Evolutionary conservation across 2,797 vertebrate species (phyloP), one percentile per base, ranked within the genome.

Genomic region (Acrocephalus scirpaceus): DNA sequence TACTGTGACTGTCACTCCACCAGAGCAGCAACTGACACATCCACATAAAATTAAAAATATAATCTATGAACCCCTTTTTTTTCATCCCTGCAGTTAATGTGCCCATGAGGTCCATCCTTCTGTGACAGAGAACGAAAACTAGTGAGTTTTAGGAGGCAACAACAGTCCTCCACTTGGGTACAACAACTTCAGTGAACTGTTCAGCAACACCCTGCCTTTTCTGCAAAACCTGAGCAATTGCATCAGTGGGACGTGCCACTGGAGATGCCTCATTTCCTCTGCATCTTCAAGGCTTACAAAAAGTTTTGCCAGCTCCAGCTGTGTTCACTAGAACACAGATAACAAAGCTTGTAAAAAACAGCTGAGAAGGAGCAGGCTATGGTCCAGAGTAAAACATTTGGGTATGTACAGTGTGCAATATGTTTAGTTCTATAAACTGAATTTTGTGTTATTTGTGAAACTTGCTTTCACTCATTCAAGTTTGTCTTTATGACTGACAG

Each of bases 331-430:
- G 38, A 38, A 38, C 38, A 38, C 38, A 38, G 26, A 48, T 45
- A 88, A 62, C 25, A 87, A 84, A 89, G 44, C 29, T 34, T 79
- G 53, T 36, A 66, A 86, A 89, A 90, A 82, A 34, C 16, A 82
- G 7, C 34, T 20, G 32, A 27, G 53, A 77, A 87, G 56, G n/a
- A 78, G 32, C 19, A 72, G n/a, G 29, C 29, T 48, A 58, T 88
- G 1, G 6, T 58, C 57, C 51, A n/a, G 40, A 66, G 36, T 3
- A 5, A 76, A 90, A 23, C 9, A 60, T 36, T 86, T 73, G 1
- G 11, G 30, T 44, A 50, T 4, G 22, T 45, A 56, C 73, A 58
- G 13, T 0, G 0, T 1, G 1, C 2, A 56, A 11, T 17, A 61
- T 8, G 14, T 40, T 89, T 27, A 45, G 29, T 38, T 81, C 62